Conservation (phyloP, 1,140 invertebrate species). For the Drosophila santomea region DNA sequence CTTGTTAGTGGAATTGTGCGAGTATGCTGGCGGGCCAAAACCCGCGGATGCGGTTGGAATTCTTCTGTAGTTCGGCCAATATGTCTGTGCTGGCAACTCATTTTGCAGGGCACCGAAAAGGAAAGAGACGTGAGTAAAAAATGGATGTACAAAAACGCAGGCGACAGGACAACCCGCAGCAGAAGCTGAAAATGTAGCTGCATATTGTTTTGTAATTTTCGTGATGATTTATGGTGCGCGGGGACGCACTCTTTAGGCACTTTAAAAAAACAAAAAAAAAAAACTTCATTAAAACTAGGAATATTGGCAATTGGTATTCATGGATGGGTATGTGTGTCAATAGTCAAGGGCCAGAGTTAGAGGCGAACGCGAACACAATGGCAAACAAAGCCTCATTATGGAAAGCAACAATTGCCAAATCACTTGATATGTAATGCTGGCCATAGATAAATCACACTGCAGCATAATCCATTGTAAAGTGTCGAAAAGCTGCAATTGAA, state of each 20-base stretch:
- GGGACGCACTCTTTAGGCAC: slow-evolving; percentile 24
- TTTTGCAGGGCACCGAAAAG: slow-evolving; percentile 39
- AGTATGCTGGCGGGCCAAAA: slow-evolving; percentile 32
- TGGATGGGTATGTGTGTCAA: slow-evolving; percentile 53
- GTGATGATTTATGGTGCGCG: slow-evolving; percentile 60
- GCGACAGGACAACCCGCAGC: slow-evolving; percentile 51
- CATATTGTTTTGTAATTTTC: slow-evolving; percentile 75
- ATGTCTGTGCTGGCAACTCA: slow-evolving; percentile 53
- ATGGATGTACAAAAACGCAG: slow-evolving; percentile 21
- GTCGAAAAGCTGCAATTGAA: slow-evolving; percentile 81
- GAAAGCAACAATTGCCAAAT: slow-evolving; percentile 56
- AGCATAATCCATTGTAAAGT: slow-evolving; percentile 82
- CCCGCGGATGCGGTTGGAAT: slow-evolving; percentile 41
- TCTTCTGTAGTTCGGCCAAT: slow-evolving; percentile 40
- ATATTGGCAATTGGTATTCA: slow-evolving; percentile 11
- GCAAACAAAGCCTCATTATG: slow-evolving; percentile 74
- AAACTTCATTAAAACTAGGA: neutral
- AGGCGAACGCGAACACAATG: slow-evolving; percentile 42
- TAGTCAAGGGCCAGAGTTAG: slow-evolving; percentile 61
- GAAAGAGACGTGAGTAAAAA: slow-evolving; percentile 13
- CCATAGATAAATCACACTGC: slow-evolving; percentile 80
- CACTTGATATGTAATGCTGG: slow-evolving; percentile 74
- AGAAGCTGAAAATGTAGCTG: slow-evolving; percentile 31
- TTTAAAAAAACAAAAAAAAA: slow-evolving; percentile 26
- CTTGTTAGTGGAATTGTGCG: slow-evolving; percentile 41